Evolutionary conservation across 2,888 invertebrate species (phyloP).

Genomic region (Apamea anceps): DNA sequence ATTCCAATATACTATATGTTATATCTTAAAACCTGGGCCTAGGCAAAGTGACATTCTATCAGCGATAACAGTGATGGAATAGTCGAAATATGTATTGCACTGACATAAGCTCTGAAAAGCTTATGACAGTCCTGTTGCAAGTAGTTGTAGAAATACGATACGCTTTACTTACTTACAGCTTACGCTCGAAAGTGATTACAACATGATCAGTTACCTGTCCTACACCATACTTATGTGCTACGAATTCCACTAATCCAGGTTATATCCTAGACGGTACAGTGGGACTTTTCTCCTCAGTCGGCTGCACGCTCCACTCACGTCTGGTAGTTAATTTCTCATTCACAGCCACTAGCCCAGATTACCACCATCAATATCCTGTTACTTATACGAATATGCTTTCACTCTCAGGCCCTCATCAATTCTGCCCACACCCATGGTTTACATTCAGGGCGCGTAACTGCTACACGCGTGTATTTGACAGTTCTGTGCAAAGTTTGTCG

Average conservation of each 20-base stretch:
- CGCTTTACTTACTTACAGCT: too few species aligned
- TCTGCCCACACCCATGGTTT: constrained; percentile 26
- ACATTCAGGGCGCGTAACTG: constrained; percentile 35
- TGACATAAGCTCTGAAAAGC: not conserved
- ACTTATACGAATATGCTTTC: constrained; percentile 36
- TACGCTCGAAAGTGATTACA: too few species aligned
- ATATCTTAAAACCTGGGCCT: not conserved
- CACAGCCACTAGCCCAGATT: constrained; percentile 20
- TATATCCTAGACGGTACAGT: not conserved
- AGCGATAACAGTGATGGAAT: not conserved
- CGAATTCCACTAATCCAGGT: not conserved
- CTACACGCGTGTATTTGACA: constrained; percentile 26
- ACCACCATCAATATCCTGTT: constrained; percentile 28
- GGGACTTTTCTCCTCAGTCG: not conserved
- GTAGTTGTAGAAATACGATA: not conserved
- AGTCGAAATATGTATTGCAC: not conserved
- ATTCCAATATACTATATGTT: too few species aligned
- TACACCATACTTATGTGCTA: not conserved
- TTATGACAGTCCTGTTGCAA: not conserved
- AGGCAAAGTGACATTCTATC: not conserved
- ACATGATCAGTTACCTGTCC: not conserved
- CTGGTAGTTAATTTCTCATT: not conserved
- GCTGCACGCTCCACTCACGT: not conserved
- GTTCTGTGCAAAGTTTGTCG: constrained; percentile 31
- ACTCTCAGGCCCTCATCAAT: constrained; percentile 44